Conservation (phyloP, 2,797 vertebrate species). For the Glossophaga mutica region DNA sequence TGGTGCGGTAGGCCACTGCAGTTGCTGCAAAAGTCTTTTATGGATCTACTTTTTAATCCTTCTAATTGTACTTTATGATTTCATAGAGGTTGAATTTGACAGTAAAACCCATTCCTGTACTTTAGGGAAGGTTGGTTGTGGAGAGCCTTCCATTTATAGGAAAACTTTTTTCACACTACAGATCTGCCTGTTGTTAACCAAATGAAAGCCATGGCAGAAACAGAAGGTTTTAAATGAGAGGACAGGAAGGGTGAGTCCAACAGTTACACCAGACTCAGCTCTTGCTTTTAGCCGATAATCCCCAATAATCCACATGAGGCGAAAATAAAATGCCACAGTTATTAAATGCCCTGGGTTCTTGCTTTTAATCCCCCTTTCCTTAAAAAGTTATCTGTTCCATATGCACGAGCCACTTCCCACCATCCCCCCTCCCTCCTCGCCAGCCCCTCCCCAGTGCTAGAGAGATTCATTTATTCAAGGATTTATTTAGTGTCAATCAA, state of each 20-base stretch:
- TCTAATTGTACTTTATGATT: background rate
- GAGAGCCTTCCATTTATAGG: background rate
- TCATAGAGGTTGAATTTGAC: background rate
- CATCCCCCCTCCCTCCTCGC: background rate
- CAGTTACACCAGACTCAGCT: background rate
- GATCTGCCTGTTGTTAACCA: background rate
- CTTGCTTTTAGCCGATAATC: slow-evolving; percentile 55
- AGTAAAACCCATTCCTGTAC: background rate
- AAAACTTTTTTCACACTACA: background rate
- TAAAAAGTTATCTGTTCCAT: slow-evolving; percentile 61
- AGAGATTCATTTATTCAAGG: slow-evolving; percentile 61
- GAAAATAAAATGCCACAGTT: slow-evolving; percentile 55
- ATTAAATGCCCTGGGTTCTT: slow-evolving; percentile 49
- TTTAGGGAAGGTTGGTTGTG: background rate
- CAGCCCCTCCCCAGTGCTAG: background rate
- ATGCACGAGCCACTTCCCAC: background rate
- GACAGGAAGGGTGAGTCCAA: background rate
- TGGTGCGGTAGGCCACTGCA: background rate
- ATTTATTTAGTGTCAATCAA: slow-evolving; percentile 63
- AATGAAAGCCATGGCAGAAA: background rate
- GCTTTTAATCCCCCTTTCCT: slow-evolving; percentile 44
- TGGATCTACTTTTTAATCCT: background rate
- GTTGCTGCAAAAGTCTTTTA: background rate
- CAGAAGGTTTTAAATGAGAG: slow-evolving; percentile 24
- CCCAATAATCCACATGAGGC: slow-evolving; percentile 45